phyloP scores from a whole-genome alignment of 2,888 invertebrate genomes.

The Chirona hameri region DNA sequence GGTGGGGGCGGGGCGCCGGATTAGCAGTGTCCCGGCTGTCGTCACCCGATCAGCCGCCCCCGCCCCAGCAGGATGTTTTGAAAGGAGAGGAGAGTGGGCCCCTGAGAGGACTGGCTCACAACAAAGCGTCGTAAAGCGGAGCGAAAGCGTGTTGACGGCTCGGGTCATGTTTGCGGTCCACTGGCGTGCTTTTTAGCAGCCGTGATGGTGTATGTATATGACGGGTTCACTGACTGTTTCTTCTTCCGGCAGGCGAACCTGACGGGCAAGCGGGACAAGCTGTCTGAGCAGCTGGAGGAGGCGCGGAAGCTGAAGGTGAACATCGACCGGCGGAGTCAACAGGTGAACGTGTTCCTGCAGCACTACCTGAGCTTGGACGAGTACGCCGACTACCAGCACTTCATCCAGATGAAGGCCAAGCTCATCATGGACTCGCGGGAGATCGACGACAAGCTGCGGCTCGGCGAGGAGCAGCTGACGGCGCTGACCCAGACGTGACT shows the following conservation, averaged over 20 bases:
- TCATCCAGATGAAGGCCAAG: slow-evolving; percentile 81
- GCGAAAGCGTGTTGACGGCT: no score
- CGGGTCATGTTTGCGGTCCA: no score
- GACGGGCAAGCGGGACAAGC: slow-evolving; percentile 69
- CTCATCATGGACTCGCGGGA: slow-evolving; percentile 76
- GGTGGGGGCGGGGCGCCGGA: not conserved
- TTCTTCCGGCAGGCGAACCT: slow-evolving; percentile 52
- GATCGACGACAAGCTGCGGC: slow-evolving; percentile 74
- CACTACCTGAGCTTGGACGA: slow-evolving; percentile 69
- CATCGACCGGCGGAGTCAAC: slow-evolving; percentile 70
- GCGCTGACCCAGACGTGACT: slow-evolving; percentile 58
- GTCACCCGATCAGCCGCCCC: no score
- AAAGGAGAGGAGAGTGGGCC: not conserved
- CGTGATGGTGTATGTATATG: no score
- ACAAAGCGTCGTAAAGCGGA: not conserved
- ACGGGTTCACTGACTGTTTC: slow-evolving; percentile 22
- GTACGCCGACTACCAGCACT: slow-evolving; percentile 75
- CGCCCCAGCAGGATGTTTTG: not conserved
- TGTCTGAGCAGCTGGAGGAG: slow-evolving; percentile 73
- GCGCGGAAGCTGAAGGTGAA: slow-evolving; percentile 75
- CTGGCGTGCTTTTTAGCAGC: no score
- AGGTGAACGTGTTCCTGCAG: slow-evolving; percentile 65
- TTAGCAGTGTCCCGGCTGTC: not conserved
- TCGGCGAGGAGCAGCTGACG: slow-evolving; percentile 72
- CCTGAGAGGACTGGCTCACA: not conserved